These are phyloP conservation scores for Pelagia noctiluca DNA, from an alignment of 30 jellyfish, hydroid and myxozoan species.

Conservation along the genomic window DNA sequence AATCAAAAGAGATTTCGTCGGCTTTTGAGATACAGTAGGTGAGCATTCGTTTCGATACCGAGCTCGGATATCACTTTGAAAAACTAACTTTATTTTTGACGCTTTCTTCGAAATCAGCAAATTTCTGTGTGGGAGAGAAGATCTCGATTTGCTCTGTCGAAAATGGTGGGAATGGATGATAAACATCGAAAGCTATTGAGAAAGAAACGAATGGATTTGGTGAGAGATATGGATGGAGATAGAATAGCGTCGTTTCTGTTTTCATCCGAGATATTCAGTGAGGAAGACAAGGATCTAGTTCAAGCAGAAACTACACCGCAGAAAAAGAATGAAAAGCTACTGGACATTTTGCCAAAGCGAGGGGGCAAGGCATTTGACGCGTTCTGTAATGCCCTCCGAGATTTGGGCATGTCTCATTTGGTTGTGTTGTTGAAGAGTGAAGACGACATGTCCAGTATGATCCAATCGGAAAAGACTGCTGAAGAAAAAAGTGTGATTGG, in stretches of 20 bases:
- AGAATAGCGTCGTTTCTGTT: slow-evolving; percentile 64
- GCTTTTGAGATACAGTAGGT: no score
- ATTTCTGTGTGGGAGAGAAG: no score
- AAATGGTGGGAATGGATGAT: slow-evolving; percentile 85
- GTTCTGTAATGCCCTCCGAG: slow-evolving; percentile 63
- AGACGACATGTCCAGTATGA: slow-evolving; percentile 15
- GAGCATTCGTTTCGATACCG: no score
- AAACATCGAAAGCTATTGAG: slow-evolving; percentile 84
- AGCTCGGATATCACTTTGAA: no score
- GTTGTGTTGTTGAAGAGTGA: slow-evolving; percentile 50
- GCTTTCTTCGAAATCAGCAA: no score
- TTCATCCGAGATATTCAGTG: slow-evolving; percentile 60
- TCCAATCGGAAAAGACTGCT: slow-evolving; percentile 8
- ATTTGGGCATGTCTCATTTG: slow-evolving; percentile 36
- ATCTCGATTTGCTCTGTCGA: no score
- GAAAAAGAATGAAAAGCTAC: slow-evolving; percentile 77
- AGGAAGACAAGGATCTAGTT: slow-evolving; percentile 71
- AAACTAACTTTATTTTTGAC: no score
- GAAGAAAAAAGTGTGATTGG: slow-evolving; percentile 29
- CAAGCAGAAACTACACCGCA: slow-evolving; percentile 60
- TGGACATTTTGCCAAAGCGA: slow-evolving; percentile 74
- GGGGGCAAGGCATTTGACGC: slow-evolving; percentile 88
- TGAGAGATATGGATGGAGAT: slow-evolving; percentile 77
- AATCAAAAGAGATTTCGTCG: no score
- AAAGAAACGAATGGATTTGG: slow-evolving; percentile 69